Evolutionary conservation across 1,140 invertebrate species (phyloP), one percentile per base, ranked within the genome.

Genomic region (Carposina sasakii): DNA sequence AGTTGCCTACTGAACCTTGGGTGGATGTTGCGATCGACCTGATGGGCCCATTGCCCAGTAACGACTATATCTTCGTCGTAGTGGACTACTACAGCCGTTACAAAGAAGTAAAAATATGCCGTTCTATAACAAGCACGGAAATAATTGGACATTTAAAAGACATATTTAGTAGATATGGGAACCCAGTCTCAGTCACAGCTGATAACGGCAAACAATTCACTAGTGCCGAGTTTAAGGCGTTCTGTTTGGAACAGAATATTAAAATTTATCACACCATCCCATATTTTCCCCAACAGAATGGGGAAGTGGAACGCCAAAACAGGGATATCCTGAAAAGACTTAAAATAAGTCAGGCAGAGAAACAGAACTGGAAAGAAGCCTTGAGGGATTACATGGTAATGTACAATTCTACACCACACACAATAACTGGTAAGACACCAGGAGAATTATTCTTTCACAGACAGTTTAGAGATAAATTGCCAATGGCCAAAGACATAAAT

Each of bases 261-360:
- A 31, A 40, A n/a, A 13, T 64, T 19, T 51, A 49, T 16, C 42
- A 60, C 26, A 63, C 60, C 12, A 41, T 48, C 2, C 57, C 60
- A 1, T 64, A 60, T 47, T 64, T 60, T 54, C 63, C 67, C 0
- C 57, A 63, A 49, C 48, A 44, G 15, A 72, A 72, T 61, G 67
- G 67, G 16, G 51, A 67, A 48, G 66, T 67, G 0, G 67, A 73
- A 48, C 44, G 63, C 12, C 52, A 60, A 47, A 71, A 71, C 47
- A 44, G 53, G 21, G 53, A 53, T 10, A 52, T 71, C 17, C 21
- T 62, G 19, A 71, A 67, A 21, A 26, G 54, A 2, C 21, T 63
- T 9, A 45, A 28, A n/a, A 61, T 64, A 40, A 50, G 49, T 24
- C 50, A 64, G 17, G 4, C 13, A 1, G 22, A 45, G 10, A 54